Conservation (phyloP, 2,113 vertebrate genomes). For the Laterallus jamaicensis region DNA sequence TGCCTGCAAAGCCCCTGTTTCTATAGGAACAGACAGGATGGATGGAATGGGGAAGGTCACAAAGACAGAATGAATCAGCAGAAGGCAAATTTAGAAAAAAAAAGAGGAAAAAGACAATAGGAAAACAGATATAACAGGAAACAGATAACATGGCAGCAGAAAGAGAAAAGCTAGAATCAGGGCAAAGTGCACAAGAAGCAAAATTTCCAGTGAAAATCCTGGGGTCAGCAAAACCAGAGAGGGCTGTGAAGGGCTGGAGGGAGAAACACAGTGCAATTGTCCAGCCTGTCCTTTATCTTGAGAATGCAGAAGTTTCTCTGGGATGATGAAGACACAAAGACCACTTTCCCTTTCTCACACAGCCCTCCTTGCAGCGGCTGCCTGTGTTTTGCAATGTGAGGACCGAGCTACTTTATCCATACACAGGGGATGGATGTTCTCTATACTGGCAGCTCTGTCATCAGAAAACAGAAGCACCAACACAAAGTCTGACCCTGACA, state of each 20-base stretch:
- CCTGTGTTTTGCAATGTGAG: background rate
- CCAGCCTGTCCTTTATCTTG: background rate
- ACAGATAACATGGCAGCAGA: background rate
- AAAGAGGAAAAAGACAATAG: background rate
- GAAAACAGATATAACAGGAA: slow-evolving; percentile 1
- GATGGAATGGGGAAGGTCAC: slow-evolving; percentile 43
- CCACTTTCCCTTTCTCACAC: background rate
- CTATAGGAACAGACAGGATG: slow-evolving; percentile 56
- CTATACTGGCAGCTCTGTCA: background rate
- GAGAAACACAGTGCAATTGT: background rate
- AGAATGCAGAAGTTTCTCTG: background rate
- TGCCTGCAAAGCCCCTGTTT: slow-evolving; percentile 15
- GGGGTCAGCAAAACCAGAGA: background rate
- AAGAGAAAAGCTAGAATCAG: background rate
- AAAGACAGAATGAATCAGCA: slow-evolving; percentile 39
- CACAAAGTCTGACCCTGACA: background rate
- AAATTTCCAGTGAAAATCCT: background rate
- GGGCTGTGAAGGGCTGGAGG: background rate
- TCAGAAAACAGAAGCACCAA: background rate
- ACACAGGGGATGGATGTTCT: background rate
- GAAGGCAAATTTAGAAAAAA: background rate
- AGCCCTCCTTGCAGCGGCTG: background rate
- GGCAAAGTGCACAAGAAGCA: background rate
- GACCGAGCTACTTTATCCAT: background rate
- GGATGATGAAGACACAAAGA: background rate